phyloP scores from a whole-genome alignment of 2,113 vertebrate species.

The Ochotona curzoniae region DNA sequence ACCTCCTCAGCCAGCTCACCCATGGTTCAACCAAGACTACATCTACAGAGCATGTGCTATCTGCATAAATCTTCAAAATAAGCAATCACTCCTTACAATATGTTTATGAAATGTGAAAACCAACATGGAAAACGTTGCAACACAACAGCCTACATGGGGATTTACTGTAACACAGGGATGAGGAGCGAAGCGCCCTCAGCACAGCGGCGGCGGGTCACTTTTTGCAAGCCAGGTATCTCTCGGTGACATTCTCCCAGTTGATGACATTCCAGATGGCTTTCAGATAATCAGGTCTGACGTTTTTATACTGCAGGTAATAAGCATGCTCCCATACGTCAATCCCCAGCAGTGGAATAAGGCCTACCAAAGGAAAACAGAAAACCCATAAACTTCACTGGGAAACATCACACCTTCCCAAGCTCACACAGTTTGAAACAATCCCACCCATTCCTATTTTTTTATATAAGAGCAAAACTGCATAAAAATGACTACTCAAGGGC shows the following conservation, averaged over 20 bases:
- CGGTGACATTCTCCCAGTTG: conserved; percentile 96
- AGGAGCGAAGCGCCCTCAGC: conserved; percentile 57
- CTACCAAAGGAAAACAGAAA: conserved; percentile 80
- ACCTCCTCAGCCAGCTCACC: background rate
- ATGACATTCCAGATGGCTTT: conserved; percentile 98
- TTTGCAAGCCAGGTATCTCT: conserved; percentile 91
- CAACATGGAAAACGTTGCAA: conserved; percentile 64
- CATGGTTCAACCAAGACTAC: background rate
- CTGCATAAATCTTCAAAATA: conserved; percentile 53
- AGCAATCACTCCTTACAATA: conserved; percentile 69
- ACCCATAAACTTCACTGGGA: background rate
- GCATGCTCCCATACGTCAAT: conserved; percentile 99
- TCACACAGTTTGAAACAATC: background rate
- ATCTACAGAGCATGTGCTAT: conserved; percentile 37
- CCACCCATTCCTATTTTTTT: conserved; percentile 5
- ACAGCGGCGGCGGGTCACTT: conserved; percentile 86
- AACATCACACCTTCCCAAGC: background rate
- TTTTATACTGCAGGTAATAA: conserved; percentile 99
- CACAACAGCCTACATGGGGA: conserved; percentile 55
- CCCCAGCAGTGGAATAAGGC: conserved; percentile 95
- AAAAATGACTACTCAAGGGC: background rate
- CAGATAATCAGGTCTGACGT: conserved; percentile 97
- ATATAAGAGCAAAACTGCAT: background rate
- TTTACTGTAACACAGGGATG: conserved; percentile 43
- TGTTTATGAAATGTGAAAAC: conserved; percentile 74